These are phyloP conservation scores for Lithophane leautieri DNA, from an alignment of 2,888 invertebrate genomes.

Conservation along the genomic window DNA sequence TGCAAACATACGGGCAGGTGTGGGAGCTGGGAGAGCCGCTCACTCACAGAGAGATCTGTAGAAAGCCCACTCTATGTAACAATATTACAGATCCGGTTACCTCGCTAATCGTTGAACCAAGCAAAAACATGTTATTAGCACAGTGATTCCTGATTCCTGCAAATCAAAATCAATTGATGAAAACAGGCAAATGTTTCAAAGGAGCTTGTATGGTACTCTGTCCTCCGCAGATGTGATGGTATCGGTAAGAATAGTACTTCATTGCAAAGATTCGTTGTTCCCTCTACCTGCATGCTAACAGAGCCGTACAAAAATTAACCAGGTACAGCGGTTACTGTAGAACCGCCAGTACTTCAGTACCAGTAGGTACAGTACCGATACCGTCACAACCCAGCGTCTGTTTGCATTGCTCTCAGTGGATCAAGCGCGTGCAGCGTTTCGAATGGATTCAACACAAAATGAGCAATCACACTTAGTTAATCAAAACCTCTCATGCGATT, in stretches of 20 bases:
- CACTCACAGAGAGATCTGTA: background rate
- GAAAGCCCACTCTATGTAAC: background rate
- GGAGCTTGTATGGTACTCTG: background rate
- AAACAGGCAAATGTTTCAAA: background rate
- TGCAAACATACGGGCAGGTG: background rate
- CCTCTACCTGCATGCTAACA: conserved; percentile 5
- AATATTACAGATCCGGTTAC: background rate
- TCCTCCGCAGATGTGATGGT: background rate
- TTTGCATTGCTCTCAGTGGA: background rate
- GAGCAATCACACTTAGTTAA: background rate
- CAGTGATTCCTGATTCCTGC: background rate
- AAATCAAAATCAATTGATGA: background rate
- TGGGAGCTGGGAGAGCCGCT: background rate
- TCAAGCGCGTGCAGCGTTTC: background rate
- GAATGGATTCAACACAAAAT: background rate
- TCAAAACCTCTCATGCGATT: background rate
- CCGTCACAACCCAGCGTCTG: no score
- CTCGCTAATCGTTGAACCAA: background rate
- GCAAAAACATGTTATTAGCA: background rate
- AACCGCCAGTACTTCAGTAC: background rate
- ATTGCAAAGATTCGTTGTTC: background rate
- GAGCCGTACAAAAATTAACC: conserved; percentile 11
- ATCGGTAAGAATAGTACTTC: background rate
- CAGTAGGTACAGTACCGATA: background rate
- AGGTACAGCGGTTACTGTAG: background rate